Evolutionary conservation across 2,888 invertebrate species (phyloP), one percentile per base, ranked within the genome.

Genomic region (Drosophila flavopinicola): DNA sequence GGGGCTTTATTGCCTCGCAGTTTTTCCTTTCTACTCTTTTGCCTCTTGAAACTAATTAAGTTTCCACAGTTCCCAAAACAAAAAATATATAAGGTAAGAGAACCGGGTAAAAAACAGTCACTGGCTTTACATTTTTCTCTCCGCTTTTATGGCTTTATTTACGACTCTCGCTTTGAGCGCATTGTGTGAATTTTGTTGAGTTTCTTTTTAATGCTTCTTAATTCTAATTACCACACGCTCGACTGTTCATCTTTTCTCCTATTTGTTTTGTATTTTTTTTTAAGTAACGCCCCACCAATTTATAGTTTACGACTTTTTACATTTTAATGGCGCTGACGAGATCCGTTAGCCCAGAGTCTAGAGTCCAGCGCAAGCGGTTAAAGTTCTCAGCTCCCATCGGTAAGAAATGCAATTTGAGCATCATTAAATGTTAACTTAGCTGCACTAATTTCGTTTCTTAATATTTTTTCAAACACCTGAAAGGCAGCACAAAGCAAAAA

Each of bases 141-240:
- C 83, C 83, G 63, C 67, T 71, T 71, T 82, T 83, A 82, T 83
- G 75, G 69, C 77, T 66, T 78, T 83, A 85, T 83, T 83, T 83
- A 83, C 82, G 82, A 83, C 74, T 68, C 65, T 64, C 52, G 47
- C 59, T 61, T 59, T 60, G 68, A 72, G 54, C 52, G 61, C 65
- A 83, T 77, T 80, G 85, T 80, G 82, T 80, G 82, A 78, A 85
- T 67, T 74, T 70, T 60, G 66, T 64, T 60, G 68, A 73, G 70
- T 72, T 73, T 76, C 63, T 77, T 78, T 84, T 80, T 84, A 80
- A 80, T 80, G 76, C 74, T 73, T 80, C 85, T 80, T 82, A 76
- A 80, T 80, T 84, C 85, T 80, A 84, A 80, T 80, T 84, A 80
- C 80, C 85, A 74, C 80, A 78, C 82, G 67, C 71, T 83, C 63